These are phyloP conservation scores for Triplophysa tibetana DNA, from an alignment of 2,113 vertebrate genomes.

Conservation along the genomic window DNA sequence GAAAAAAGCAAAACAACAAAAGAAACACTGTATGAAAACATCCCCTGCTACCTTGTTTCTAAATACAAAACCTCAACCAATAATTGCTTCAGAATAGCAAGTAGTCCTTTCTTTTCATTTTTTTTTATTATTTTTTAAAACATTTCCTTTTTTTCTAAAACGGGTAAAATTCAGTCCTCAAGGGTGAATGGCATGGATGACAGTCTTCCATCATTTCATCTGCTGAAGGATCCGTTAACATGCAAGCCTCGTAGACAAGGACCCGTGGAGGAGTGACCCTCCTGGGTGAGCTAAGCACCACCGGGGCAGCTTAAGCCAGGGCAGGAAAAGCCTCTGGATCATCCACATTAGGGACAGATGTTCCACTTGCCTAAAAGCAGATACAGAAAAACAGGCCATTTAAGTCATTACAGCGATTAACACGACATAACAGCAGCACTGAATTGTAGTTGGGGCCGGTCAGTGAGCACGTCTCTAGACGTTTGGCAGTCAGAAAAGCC, in stretches of 20 bases:
- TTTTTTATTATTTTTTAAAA: slow-evolving; percentile 71
- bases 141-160: slow-evolving; percentile 86
- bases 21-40: slow-evolving; percentile 92
- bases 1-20: slow-evolving; percentile 75
- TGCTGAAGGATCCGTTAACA: slow-evolving; percentile 99
- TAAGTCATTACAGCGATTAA: neutral
- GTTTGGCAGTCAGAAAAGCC: too few relatives aligned
- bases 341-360: slow-evolving; percentile 94
- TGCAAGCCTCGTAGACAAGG: slow-evolving; percentile 98
- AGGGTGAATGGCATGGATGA: slow-evolving; percentile 95
- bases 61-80: slow-evolving; percentile 99
- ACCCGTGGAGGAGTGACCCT: slow-evolving; percentile 78
- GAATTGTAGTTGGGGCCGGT: too few relatives aligned
- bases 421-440: too few relatives aligned
- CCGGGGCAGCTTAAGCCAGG: slow-evolving; percentile 84
- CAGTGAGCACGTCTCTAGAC: too few relatives aligned
- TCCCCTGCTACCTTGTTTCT: slow-evolving; percentile 99
- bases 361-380: slow-evolving; percentile 80
- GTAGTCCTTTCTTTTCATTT: slow-evolving; percentile 90
- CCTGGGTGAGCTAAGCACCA: slow-evolving; percentile 78
- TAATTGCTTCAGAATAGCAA: slow-evolving; percentile 98
- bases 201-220: slow-evolving; percentile 85
- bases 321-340: slow-evolving; percentile 99
- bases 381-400: neutral
- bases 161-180: slow-evolving; percentile 99